These are phyloP conservation scores for Poeciliopsis turrubarensis DNA, from an alignment of 2,113 vertebrate species.

Conservation along the genomic window DNA sequence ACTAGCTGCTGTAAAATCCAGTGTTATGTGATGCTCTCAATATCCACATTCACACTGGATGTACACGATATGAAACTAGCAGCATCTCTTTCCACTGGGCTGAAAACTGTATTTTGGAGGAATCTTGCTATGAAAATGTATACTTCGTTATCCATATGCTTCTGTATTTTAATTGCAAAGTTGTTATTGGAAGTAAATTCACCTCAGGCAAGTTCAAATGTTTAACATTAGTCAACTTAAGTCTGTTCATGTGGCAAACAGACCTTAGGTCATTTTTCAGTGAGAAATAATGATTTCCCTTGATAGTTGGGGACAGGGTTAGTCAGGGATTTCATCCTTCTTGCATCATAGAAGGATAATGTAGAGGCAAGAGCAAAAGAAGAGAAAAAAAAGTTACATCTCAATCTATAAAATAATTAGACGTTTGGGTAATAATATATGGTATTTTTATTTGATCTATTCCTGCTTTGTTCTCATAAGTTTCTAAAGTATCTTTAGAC, in stretches of 20 bases:
- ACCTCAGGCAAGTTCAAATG: neutral
- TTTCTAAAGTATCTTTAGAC: neutral
- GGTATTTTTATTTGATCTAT: neutral
- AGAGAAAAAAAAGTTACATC: constrained; percentile 22
- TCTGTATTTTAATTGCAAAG: neutral
- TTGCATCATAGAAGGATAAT: constrained; percentile 67
- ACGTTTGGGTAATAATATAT: neutral
- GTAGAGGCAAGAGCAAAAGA: constrained; percentile 32
- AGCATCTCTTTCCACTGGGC: neutral
- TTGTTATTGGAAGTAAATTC: neutral
- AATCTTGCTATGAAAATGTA: neutral
- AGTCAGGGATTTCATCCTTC: constrained; percentile 52
- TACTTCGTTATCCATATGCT: neutral
- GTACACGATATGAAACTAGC: neutral
- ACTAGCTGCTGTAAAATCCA: neutral
- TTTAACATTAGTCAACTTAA: neutral
- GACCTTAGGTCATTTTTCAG: constrained; percentile 31
- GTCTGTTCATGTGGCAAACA: constrained; percentile 14
- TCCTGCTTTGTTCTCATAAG: neutral
- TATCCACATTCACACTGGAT: neutral
- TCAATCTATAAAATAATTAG: constrained; percentile 14
- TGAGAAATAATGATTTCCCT: constrained; percentile 34
- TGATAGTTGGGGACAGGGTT: constrained; percentile 25
- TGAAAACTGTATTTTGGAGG: neutral
- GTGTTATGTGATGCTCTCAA: neutral